A percentile compares a stretch with the other conserved stretches of the same genome.
These are phyloP conservation scores for Scolanthus callimorphus DNA, from an alignment of 92 coral and sea anemone genomes.

Conservation along the genomic window DNA sequence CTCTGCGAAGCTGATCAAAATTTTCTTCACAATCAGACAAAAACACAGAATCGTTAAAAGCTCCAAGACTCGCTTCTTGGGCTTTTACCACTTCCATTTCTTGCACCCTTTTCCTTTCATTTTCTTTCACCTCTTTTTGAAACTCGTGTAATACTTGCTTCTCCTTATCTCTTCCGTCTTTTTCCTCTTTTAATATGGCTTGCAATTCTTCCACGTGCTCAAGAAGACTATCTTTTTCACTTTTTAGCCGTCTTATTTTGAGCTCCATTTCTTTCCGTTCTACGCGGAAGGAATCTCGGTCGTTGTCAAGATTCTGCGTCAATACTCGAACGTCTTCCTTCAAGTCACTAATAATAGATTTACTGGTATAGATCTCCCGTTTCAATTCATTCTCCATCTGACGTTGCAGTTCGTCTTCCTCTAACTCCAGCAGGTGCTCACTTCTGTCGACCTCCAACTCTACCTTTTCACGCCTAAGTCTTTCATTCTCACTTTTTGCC, in stretches of 20 bases:
- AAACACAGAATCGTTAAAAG: slow-evolving; percentile 13
- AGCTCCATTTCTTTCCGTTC: slow-evolving; percentile 25
- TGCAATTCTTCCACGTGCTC: slow-evolving; percentile 59
- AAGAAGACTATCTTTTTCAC: slow-evolving; percentile 40
- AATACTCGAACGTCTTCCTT: slow-evolving; percentile 38
- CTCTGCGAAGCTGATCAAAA: slow-evolving; percentile 30
- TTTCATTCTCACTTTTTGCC: slow-evolving; percentile 31
- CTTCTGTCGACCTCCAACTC: slow-evolving; percentile 5
- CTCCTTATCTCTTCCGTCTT: slow-evolving; percentile 2
- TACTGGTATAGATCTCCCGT: slow-evolving; percentile 39
- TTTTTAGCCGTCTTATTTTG: slow-evolving; percentile 27
- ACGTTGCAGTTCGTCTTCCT: slow-evolving; percentile 36
- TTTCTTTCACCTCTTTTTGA: slow-evolving; percentile 21
- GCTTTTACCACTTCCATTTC: slow-evolving; percentile 31
- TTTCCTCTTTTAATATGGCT: slow-evolving; percentile 15
- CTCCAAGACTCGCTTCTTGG: slow-evolving; percentile 4
- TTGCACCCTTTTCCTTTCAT: slow-evolving; percentile 6
- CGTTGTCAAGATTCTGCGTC: slow-evolving; percentile 23
- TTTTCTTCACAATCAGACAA: slow-evolving; percentile 31
- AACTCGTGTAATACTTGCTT: slow-evolving; percentile 24
- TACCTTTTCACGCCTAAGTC: slow-evolving; percentile 28
- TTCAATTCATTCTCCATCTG: slow-evolving; percentile 40
- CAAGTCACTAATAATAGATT: slow-evolving; percentile 36
- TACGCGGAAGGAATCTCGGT: slow-evolving; percentile 23
- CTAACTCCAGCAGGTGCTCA: slow-evolving; percentile 25